Evolutionary conservation across 2,888 invertebrate genomes (phyloP).

Genomic region (Magallana nippona): DNA sequence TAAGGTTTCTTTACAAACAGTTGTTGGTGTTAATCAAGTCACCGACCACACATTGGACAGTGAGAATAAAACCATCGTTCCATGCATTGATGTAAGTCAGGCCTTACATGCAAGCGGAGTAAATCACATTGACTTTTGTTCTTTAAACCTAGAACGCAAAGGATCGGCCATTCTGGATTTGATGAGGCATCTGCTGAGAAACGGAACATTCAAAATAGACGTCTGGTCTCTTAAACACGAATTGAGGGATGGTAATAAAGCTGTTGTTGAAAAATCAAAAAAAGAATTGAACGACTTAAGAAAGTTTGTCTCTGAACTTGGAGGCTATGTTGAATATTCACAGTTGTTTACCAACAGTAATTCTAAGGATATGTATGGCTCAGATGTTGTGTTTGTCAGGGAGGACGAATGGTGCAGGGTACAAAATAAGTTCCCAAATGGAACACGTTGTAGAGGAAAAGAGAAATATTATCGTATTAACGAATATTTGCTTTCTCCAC

Average conservation of each 20-base stretch:
- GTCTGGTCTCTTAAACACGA: constrained; percentile 23
- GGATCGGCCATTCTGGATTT: constrained; percentile 1
- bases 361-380: no score
- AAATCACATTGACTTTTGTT: constrained; percentile 21
- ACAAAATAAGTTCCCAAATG: no score
- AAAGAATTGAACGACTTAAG: no score
- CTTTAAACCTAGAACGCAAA: constrained; percentile 25
- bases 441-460: no score
- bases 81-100: constrained; percentile 2
- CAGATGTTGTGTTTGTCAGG: no score
- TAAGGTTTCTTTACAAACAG: constrained; percentile 20
- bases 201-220: background rate
- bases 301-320: no score
- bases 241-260: no score
- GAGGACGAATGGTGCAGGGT: no score
- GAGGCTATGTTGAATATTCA: no score
- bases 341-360: no score
- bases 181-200: background rate
- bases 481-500: background rate
- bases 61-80: constrained; percentile 8
- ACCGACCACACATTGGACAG: background rate
- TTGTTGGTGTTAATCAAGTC: background rate
- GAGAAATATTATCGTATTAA: background rate
- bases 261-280: no score
- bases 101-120: background rate